These are phyloP conservation scores for Hetaerina titia DNA, from an alignment of 2,888 invertebrate species.

Conservation along the genomic window DNA sequence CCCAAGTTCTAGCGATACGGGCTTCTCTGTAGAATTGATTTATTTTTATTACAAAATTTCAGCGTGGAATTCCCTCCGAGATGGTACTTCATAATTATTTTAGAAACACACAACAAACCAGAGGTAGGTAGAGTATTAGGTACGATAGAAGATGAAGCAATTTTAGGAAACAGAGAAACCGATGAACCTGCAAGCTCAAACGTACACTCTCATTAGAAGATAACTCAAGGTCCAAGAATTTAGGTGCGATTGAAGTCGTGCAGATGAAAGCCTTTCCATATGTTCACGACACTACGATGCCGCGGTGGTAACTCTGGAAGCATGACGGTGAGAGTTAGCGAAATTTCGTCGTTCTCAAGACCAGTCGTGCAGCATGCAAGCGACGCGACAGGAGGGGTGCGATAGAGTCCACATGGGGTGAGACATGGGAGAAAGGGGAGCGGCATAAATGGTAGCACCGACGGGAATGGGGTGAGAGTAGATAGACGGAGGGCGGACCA, in stretches of 20 bases:
- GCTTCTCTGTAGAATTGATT: too few relatives aligned
- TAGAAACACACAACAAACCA: too few relatives aligned
- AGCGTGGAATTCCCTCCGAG: too few relatives aligned
- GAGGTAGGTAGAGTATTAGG: too few relatives aligned
- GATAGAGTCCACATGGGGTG: not conserved
- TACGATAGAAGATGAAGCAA: too few relatives aligned
- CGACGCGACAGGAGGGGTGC: constrained; percentile 21
- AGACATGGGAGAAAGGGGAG: not conserved
- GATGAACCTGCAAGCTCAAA: too few relatives aligned
- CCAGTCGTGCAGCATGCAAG: constrained; percentile 1
- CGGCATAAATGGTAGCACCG: not conserved
- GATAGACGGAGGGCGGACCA: not conserved
- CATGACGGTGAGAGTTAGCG: not conserved
- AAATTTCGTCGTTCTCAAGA: not conserved
- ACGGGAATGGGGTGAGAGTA: not conserved
- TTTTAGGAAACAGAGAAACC: too few relatives aligned
- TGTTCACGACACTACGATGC: not conserved
- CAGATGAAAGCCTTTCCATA: not conserved
- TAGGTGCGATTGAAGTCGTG: not conserved
- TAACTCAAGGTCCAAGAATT: too few relatives aligned
- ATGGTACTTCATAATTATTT: too few relatives aligned
- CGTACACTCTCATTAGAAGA: too few relatives aligned
- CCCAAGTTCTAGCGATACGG: too few relatives aligned
- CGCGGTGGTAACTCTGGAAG: not conserved
- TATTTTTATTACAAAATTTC: too few relatives aligned